Evolutionary conservation across 1,140 invertebrate species (phyloP).

Genomic region (Heliconius eleuchia): DNA sequence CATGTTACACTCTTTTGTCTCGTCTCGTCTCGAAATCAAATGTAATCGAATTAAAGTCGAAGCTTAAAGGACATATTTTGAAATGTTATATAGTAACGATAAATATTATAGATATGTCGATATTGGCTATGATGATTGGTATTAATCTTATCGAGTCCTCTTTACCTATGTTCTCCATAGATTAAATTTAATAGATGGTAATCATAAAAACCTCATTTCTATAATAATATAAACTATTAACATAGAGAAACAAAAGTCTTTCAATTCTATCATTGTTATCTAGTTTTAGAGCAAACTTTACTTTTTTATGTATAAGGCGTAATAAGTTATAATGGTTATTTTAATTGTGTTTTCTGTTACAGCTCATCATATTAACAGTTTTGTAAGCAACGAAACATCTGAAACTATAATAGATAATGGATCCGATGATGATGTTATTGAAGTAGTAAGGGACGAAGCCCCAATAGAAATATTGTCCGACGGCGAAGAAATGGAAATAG

Average conservation of each 20-base stretch:
- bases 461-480: slow-evolving; percentile 76
- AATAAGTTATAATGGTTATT: not conserved
- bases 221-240: slow-evolving; percentile 2
- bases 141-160: not conserved
- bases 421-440: slow-evolving; percentile 77
- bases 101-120: too few relatives aligned
- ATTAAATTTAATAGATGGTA: not conserved
- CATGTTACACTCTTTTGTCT: too few relatives aligned
- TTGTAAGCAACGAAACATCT: slow-evolving; percentile 13
- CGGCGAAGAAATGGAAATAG: slow-evolving; percentile 64
- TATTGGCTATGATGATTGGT: not conserved
- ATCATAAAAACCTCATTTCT: not conserved
- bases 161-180: not conserved
- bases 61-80: too few relatives aligned
- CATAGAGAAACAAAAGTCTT: not conserved
- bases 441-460: slow-evolving; percentile 73
- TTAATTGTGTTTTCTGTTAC: slow-evolving; percentile 25
- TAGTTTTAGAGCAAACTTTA: not conserved
- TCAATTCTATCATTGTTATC: not conserved
- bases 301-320: not conserved
- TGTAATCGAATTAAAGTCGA: too few relatives aligned
- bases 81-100: too few relatives aligned
- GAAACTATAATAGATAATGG: slow-evolving; percentile 43
- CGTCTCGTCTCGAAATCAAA: too few relatives aligned
- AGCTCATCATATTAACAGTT: slow-evolving; percentile 26